A percentile compares a stretch with the other conserved stretches of the same genome.
These are phyloP conservation scores for Caenorhabditis uteleia DNA, from an alignment of 2,888 invertebrate genomes.

Conservation along the genomic window DNA sequence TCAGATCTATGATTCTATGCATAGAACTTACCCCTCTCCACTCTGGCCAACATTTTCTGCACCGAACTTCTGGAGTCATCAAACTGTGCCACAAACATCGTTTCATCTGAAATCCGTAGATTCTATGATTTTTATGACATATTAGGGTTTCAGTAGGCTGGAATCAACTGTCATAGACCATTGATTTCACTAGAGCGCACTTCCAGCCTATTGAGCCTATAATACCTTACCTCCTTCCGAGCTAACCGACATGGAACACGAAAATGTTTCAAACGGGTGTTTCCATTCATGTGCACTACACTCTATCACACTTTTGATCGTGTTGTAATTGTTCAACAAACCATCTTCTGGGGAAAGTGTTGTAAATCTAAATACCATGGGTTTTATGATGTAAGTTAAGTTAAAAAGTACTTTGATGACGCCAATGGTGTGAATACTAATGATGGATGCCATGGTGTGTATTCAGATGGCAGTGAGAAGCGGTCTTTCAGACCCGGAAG, in stretches of 20 bases:
- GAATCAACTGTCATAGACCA: no score
- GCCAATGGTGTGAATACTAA: conserved; percentile 23
- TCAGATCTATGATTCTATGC: no score
- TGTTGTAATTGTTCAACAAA: conserved; percentile 20
- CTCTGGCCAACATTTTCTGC: conserved; percentile 35
- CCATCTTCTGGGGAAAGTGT: conserved; percentile 27
- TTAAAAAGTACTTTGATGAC: conserved; percentile 26
- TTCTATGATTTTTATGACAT: no score
- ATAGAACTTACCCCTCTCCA: conserved; percentile 8
- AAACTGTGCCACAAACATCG: conserved; percentile 44
- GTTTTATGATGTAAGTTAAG: no score
- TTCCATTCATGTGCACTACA: conserved; percentile 61
- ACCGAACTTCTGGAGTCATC: conserved; percentile 48
- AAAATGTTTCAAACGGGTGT: conserved; percentile 61
- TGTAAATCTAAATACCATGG: conserved; percentile 9
- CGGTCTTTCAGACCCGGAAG: conserved; percentile 62
- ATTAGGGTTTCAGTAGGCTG: no score
- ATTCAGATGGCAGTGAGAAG: conserved; percentile 51
- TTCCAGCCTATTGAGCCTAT: no score
- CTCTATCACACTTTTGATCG: conserved; percentile 25
- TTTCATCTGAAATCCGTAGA: conserved; percentile 45
- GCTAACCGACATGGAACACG: conserved; percentile 39
- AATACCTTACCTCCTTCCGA: conserved; percentile 20
- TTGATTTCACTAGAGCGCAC: no score
- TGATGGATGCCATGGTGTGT: conserved; percentile 41